These are phyloP conservation scores for Notolepis coatsorum DNA, from an alignment of 2,797 vertebrate species.

Conservation along the genomic window DNA sequence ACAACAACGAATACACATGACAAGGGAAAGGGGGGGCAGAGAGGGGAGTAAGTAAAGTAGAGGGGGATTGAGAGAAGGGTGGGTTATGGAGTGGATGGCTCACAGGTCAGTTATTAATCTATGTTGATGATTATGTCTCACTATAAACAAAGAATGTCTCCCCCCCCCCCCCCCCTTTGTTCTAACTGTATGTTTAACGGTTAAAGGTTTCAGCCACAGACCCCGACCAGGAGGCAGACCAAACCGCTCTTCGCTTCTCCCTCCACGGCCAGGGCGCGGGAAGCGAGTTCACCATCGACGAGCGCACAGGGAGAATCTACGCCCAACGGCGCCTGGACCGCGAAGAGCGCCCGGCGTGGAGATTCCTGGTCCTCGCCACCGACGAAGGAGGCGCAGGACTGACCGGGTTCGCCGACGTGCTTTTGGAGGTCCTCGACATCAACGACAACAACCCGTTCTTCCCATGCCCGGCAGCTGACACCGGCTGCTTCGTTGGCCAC, in stretches of 20 bases:
- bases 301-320: slow-evolving; percentile 83
- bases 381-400: slow-evolving; percentile 88
- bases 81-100: too few species aligned
- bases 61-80: too few species aligned
- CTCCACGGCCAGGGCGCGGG: slow-evolving; percentile 89
- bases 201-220: slow-evolving; percentile 89
- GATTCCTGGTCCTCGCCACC: slow-evolving; percentile 89
- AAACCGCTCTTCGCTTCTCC: slow-evolving; percentile 85
- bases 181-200: not conserved
- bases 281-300: slow-evolving; percentile 87
- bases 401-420: slow-evolving; percentile 90
- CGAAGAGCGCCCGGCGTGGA: slow-evolving; percentile 85
- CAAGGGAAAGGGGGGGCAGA: too few species aligned
- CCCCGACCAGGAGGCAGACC: slow-evolving; percentile 88
- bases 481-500: slow-evolving; percentile 83
- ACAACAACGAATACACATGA: too few species aligned
- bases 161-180: too few species aligned
- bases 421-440: slow-evolving; percentile 86
- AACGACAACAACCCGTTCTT: slow-evolving; percentile 90
- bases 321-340: slow-evolving; percentile 84
- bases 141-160: too few species aligned
- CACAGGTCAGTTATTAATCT: too few species aligned
- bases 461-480: slow-evolving; percentile 75
- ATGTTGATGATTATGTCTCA: too few species aligned
- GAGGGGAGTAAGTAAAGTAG: too few species aligned